Conservation (phyloP, 2,797 vertebrate species). For the Eospalax fontanierii region DNA sequence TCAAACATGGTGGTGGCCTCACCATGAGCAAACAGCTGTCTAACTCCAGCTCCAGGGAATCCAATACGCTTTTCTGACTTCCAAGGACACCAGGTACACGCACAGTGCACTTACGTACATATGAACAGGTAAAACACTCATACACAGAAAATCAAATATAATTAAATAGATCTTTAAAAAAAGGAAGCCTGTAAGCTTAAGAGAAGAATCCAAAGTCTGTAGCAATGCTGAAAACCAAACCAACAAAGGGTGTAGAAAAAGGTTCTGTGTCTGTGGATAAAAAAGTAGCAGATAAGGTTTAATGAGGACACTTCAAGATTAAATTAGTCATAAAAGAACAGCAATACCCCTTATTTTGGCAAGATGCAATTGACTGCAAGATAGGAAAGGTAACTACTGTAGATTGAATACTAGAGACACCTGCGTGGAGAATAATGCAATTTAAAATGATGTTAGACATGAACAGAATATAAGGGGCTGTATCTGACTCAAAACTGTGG, state of each 20-base stretch:
- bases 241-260: background rate
- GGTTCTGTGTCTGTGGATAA: background rate
- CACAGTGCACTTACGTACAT: no score
- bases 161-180: no score
- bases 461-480: background rate
- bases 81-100: no score
- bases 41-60: no score
- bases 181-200: no score
- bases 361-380: no score
- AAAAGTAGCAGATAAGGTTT: background rate
- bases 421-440: background rate
- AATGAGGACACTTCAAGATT: background rate
- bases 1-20: no score
- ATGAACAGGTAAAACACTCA: no score
- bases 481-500: background rate
- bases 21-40: no score
- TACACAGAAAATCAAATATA: no score
- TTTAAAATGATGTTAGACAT: background rate
- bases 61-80: no score
- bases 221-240: background rate
- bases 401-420: background rate
- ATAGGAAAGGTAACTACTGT: background rate
- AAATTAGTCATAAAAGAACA: background rate
- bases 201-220: no score
- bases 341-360: background rate